Percentiles rank a stretch among this genome's conserved stretches.
Evolutionary conservation across 2,888 invertebrate genomes (phyloP).

Genomic region (Exocentrus adspersus): DNA sequence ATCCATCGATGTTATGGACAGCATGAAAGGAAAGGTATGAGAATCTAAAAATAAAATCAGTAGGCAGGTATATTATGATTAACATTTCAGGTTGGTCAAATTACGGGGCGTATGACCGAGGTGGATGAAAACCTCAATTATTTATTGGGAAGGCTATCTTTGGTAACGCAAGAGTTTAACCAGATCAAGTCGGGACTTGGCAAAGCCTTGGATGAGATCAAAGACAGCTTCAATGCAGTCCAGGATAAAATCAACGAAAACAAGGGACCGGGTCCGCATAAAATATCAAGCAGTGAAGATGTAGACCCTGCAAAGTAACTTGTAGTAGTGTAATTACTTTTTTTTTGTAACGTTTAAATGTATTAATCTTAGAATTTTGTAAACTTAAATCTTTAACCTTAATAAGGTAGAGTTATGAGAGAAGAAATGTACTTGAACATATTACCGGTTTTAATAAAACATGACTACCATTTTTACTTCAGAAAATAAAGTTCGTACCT

Average conservation of each 20-base stretch:
- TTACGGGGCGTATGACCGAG: constrained; percentile 79
- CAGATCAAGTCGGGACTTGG: constrained; percentile 81
- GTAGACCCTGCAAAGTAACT: constrained; percentile 22
- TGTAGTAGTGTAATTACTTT: neutral
- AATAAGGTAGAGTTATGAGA: neutral
- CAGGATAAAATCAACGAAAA: constrained; percentile 67
- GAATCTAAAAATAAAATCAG: neutral
- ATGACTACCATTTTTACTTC: neutral
- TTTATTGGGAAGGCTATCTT: constrained; percentile 78
- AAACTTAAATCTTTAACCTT: neutral
- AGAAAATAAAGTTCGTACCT: too few species aligned
- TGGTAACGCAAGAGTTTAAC: constrained; percentile 87
- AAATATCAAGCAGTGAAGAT: constrained; percentile 57
- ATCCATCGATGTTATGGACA: constrained; percentile 78
- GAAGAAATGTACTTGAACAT: neutral
- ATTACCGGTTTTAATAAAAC: neutral
- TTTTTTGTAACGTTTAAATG: constrained; percentile 15
- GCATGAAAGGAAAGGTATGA: constrained; percentile 77
- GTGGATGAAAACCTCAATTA: constrained; percentile 86
- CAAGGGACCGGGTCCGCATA: constrained; percentile 71
- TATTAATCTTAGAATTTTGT: constrained; percentile 14
- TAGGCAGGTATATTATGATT: too few species aligned
- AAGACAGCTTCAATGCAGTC: constrained; percentile 72
- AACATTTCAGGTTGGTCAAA: constrained; percentile 73
- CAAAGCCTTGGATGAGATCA: constrained; percentile 76